phyloP scores from a whole-genome alignment of 2,797 vertebrate genomes.

The Myotis pilosus region DNA sequence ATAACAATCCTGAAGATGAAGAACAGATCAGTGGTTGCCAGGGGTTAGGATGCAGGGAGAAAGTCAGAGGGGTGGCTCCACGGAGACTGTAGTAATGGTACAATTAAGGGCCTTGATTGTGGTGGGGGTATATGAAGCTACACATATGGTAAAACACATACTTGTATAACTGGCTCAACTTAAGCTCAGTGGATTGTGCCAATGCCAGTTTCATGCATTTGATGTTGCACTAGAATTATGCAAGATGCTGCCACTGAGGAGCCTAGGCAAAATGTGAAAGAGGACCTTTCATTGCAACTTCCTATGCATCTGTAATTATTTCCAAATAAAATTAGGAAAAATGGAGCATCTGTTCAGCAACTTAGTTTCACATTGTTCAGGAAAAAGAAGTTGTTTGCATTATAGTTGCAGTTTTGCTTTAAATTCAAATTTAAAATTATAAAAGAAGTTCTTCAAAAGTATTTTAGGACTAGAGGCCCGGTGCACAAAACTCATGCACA shows the following conservation, averaged over 20 bases:
- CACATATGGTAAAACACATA: neutral
- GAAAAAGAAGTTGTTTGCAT: neutral
- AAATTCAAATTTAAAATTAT: neutral
- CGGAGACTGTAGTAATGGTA: neutral
- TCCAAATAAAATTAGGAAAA: neutral
- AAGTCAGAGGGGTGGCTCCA: neutral
- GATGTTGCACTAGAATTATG: neutral
- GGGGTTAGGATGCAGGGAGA: neutral
- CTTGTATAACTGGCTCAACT: neutral
- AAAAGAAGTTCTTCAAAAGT: neutral
- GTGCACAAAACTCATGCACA: too few relatives aligned
- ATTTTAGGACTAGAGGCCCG: neutral
- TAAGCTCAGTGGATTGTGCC: neutral
- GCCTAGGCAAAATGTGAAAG: neutral
- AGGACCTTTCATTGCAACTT: neutral
- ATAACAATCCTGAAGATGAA: neutral
- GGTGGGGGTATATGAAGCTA: neutral
- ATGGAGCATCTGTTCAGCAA: neutral
- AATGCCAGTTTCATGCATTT: neutral
- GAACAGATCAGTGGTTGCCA: neutral
- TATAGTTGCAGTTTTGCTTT: neutral
- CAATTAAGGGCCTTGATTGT: neutral
- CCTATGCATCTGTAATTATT: neutral
- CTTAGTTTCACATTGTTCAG: neutral
- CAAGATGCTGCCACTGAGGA: neutral